Evolutionary conservation across 2,888 invertebrate genomes (phyloP).

Genomic region (Lagria hirta): DNA sequence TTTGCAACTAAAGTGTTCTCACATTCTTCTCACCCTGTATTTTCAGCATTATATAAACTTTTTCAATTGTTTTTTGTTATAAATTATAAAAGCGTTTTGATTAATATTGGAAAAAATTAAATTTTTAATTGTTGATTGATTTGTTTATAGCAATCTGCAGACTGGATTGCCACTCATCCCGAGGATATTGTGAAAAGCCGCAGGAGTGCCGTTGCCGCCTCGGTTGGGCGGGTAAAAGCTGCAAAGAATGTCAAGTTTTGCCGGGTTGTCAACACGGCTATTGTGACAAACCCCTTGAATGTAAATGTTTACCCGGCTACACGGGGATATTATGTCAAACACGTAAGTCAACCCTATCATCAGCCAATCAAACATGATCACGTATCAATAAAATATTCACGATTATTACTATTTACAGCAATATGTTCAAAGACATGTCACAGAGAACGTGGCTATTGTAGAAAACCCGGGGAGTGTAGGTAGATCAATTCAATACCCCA

Average conservation of each 20-base stretch:
- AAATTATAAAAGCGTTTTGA: too few species aligned
- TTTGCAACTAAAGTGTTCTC: too few species aligned
- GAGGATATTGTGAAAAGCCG: constrained; percentile 85
- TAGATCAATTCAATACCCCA: constrained; percentile 46
- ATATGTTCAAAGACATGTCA: constrained; percentile 78
- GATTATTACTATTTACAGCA: constrained; percentile 20
- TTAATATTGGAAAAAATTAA: too few species aligned
- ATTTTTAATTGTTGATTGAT: background rate
- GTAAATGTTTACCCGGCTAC: constrained; percentile 89
- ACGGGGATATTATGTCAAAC: constrained; percentile 85
- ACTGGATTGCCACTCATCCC: constrained; percentile 79
- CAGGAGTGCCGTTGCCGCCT: constrained; percentile 86
- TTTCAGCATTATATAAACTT: too few species aligned
- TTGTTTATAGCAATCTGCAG: constrained; percentile 74
- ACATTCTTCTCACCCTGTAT: too few species aligned
- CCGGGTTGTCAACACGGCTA: constrained; percentile 91
- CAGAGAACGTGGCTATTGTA: constrained; percentile 81
- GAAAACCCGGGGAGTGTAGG: constrained; percentile 75
- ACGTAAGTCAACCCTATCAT: constrained; percentile 61
- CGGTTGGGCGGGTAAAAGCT: constrained; percentile 88
- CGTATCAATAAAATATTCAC: constrained; percentile 1
- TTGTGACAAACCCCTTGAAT: constrained; percentile 87
- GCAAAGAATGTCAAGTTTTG: constrained; percentile 82
- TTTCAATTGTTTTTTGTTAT: too few species aligned
- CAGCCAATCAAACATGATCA: constrained; percentile 1